Evolutionary conservation across 2,888 invertebrate genomes (phyloP).

Genomic region (Lithophane ornitopus): DNA sequence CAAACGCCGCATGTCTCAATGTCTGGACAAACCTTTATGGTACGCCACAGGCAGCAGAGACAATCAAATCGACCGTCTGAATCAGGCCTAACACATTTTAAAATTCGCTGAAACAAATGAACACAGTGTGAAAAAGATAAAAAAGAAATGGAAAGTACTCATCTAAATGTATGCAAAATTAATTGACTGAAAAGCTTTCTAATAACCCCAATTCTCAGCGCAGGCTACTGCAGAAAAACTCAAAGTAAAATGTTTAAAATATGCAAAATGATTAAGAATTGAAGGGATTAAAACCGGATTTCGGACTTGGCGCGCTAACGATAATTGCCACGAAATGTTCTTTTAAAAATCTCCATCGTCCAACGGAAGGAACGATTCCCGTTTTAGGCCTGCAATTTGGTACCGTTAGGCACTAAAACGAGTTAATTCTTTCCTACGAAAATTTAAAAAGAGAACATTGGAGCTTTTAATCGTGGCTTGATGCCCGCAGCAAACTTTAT

Average conservation of each 20-base stretch:
- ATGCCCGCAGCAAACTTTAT: conserved; percentile 59
- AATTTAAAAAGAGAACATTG: conserved; percentile 65
- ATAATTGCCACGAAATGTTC: conserved; percentile 75
- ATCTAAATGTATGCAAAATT: conserved; percentile 12
- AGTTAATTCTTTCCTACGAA: conserved; percentile 66
- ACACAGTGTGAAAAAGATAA: not conserved
- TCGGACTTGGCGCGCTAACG: conserved; percentile 70
- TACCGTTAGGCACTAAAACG: conserved; percentile 67
- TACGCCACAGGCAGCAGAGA: not conserved
- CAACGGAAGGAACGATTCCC: conserved; percentile 54
- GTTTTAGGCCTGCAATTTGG: conserved; percentile 66
- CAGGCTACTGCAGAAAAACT: conserved; percentile 32
- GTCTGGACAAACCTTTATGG: too few relatives aligned
- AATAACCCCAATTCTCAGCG: conserved; percentile 9
- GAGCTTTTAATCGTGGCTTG: conserved; percentile 64
- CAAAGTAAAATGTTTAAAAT: conserved; percentile 61
- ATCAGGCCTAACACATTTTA: not conserved
- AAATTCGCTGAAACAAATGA: not conserved
- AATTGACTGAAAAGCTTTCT: conserved; percentile 36
- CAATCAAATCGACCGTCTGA: not conserved
- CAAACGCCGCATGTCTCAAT: too few relatives aligned
- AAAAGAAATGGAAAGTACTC: not conserved
- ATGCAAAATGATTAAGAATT: conserved; percentile 69
- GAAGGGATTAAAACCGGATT: conserved; percentile 73
- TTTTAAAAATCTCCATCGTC: conserved; percentile 66